phyloP scores from a whole-genome alignment of 2,113 vertebrate species.

The Phaetusa simplex region DNA sequence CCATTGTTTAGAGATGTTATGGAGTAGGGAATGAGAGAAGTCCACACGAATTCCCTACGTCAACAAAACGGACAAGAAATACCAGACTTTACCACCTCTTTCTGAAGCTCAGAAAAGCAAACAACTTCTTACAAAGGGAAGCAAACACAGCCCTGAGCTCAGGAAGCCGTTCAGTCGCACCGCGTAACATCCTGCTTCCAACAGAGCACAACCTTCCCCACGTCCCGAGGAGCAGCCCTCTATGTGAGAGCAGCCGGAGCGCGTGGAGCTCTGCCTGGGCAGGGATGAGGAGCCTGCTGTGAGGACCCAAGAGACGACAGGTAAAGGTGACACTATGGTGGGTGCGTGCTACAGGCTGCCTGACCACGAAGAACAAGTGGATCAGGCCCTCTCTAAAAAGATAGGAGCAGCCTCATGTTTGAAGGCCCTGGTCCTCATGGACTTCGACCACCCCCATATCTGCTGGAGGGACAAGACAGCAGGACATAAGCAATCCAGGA shows the following conservation, averaged over 20 bases:
- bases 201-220: background rate
- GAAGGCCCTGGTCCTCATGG: background rate
- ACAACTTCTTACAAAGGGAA: background rate
- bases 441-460: background rate
- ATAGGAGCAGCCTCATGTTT: background rate
- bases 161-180: background rate
- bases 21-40: background rate
- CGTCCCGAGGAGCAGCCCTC: background rate
- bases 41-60: background rate
- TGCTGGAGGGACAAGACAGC: background rate
- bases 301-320: background rate
- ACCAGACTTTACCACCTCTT: background rate
- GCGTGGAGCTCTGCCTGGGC: background rate
- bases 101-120: background rate
- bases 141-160: background rate
- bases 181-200: background rate
- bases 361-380: background rate
- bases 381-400: background rate
- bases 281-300: background rate
- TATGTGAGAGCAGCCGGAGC: background rate
- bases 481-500: background rate
- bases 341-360: background rate
- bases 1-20: background rate
- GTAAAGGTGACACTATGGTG: background rate
- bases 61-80: background rate